phyloP scores from a whole-genome alignment of 1,140 invertebrate genomes.

The Coelopa frigida region DNA sequence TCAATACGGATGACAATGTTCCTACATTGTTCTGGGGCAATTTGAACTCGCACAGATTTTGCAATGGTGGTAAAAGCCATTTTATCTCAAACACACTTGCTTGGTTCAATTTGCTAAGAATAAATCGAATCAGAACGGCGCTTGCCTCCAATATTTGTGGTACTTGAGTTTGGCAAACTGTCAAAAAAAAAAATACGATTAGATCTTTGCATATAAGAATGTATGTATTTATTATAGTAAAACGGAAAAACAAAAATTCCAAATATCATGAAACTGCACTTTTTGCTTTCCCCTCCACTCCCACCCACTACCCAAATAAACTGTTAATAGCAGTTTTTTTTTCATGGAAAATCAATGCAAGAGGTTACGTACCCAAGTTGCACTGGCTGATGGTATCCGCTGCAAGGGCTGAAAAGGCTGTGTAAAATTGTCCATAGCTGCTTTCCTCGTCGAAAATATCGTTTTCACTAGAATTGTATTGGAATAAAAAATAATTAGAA shows the following conservation, averaged over 20 bases:
- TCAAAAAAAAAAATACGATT: conserved; percentile 19
- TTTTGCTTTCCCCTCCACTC: no score
- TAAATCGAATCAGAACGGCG: conserved; percentile 38
- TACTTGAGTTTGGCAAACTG: conserved; percentile 59
- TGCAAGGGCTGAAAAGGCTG: conserved; percentile 64
- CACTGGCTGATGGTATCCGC: conserved; percentile 69
- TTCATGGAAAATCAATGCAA: conserved; percentile 16
- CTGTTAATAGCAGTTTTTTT: no score
- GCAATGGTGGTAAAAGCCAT: conserved; percentile 37
- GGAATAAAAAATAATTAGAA: conserved; percentile 18
- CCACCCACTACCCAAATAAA: no score
- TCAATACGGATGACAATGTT: conserved; percentile 4
- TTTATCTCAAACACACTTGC: conserved; percentile 36
- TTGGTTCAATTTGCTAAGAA: conserved; percentile 32
- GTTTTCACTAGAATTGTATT: conserved; percentile 58
- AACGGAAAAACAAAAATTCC: conserved; percentile 12
- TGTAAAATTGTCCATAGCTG: conserved; percentile 68
- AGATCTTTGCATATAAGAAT: conserved; percentile 5
- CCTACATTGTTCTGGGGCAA: neutral
- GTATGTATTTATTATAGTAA: conserved; percentile 12
- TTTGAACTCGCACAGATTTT: conserved; percentile 35
- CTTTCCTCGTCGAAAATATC: conserved; percentile 68
- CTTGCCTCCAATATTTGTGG: conserved; percentile 41
- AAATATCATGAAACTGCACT: conserved; percentile 6
- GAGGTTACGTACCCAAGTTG: conserved; percentile 55